These are phyloP conservation scores for Myotis myotis DNA, from an alignment of 2,797 vertebrate species.

Conservation along the genomic window DNA sequence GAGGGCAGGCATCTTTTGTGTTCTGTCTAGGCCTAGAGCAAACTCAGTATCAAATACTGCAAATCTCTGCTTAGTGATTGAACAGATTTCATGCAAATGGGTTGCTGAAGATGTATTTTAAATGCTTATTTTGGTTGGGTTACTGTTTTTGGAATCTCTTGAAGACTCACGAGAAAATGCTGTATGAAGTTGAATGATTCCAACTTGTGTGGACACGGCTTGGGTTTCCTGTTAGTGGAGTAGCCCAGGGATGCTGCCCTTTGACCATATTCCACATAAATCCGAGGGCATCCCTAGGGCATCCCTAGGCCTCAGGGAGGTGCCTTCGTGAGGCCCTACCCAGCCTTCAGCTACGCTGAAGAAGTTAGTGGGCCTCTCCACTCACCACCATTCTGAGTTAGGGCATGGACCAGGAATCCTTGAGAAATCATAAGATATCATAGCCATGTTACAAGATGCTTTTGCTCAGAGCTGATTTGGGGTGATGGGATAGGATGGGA, in stretches of 20 bases:
- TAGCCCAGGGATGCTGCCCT: background rate
- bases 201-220: background rate
- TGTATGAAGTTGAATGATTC: background rate
- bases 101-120: background rate
- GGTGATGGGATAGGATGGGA: background rate
- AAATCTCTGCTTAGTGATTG: background rate
- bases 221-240: background rate
- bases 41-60: background rate
- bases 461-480: slow-evolving; percentile 22
- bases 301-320: background rate
- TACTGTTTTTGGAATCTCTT: background rate
- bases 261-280: background rate
- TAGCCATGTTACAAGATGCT: background rate
- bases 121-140: background rate
- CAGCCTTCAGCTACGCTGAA: background rate
- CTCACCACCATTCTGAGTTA: background rate
- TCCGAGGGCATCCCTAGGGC: background rate
- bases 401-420: background rate
- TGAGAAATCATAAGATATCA: background rate
- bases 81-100: background rate
- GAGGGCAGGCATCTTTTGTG: background rate
- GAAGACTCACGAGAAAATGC: background rate
- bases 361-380: background rate
- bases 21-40: background rate
- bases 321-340: background rate